Evolutionary conservation across 2,888 invertebrate species (phyloP).

Genomic region (Tinea pellionella): DNA sequence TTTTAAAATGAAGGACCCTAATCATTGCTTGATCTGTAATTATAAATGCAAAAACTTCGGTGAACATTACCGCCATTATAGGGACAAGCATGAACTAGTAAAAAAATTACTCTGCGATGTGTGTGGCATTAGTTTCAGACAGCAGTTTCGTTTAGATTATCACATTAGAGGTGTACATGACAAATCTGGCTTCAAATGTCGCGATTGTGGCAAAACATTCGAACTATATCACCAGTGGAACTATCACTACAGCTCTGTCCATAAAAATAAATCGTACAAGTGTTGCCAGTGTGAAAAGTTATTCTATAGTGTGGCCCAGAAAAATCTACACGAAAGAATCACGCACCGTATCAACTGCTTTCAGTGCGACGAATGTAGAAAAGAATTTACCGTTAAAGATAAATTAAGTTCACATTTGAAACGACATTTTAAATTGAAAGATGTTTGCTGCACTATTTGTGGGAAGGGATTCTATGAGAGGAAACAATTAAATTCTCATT

Average conservation of each 20-base stretch:
- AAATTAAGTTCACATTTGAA: background rate
- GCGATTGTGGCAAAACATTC: background rate
- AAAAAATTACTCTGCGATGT: background rate
- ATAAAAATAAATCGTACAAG: slow-evolving; percentile 21
- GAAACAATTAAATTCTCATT: background rate
- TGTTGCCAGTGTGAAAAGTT: slow-evolving; percentile 43
- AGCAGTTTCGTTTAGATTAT: background rate
- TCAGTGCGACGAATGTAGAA: background rate
- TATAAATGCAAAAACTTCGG: background rate
- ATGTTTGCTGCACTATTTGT: background rate
- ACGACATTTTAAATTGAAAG: slow-evolving; percentile 3
- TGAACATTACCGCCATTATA: background rate
- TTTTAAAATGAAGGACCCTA: background rate
- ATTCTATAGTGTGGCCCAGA: slow-evolving; percentile 36
- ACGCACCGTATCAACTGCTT: slow-evolving; percentile 29
- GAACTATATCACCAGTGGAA: slow-evolving; percentile 1
- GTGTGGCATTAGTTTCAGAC: background rate
- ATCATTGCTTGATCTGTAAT: background rate
- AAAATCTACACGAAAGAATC: slow-evolving; percentile 38
- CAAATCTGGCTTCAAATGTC: slow-evolving; percentile 1
- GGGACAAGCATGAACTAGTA: background rate
- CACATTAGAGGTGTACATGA: background rate
- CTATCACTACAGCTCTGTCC: background rate
- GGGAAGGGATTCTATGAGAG: slow-evolving; percentile 5
- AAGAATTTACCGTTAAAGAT: background rate